phyloP scores from a whole-genome alignment of 1,140 invertebrate genomes.

The Tenebrio molitor region DNA sequence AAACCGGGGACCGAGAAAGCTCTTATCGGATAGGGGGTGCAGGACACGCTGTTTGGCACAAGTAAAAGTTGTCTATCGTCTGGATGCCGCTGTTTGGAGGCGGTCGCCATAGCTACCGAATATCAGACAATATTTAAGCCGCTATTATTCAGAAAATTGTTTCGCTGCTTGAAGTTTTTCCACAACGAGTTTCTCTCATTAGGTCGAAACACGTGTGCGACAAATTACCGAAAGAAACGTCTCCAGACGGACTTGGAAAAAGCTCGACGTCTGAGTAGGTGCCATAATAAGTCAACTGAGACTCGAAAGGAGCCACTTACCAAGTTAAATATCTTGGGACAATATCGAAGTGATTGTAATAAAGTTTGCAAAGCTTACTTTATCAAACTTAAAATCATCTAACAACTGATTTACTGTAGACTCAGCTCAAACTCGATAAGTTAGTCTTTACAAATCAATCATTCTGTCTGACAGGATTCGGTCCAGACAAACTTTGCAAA shows the following conservation, averaged over 20 bases:
- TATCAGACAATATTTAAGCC: slow-evolving; percentile 45
- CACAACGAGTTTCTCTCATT: slow-evolving; percentile 7
- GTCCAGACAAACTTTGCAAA: slow-evolving; percentile 39
- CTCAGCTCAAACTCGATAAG: slow-evolving; percentile 40
- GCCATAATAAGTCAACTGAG: background rate
- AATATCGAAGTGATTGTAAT: slow-evolving; percentile 28
- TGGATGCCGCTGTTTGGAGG: slow-evolving; percentile 41
- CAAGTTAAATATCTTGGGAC: slow-evolving; percentile 11
- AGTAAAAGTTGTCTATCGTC: slow-evolving; percentile 47
- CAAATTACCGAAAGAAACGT: background rate
- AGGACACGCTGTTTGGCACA: slow-evolving; percentile 45
- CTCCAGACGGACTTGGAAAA: background rate
- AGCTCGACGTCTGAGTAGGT: too few relatives aligned
- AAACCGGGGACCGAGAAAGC: slow-evolving; percentile 9
- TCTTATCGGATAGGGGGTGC: slow-evolving; percentile 36
- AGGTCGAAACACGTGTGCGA: background rate
- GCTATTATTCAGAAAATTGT: slow-evolving; percentile 38
- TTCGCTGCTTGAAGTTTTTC: background rate
- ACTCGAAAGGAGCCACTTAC: background rate
- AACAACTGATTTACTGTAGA: slow-evolving; percentile 43
- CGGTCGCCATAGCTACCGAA: slow-evolving; percentile 41
- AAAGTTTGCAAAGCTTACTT: slow-evolving; percentile 32
- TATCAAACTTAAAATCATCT: slow-evolving; percentile 43
- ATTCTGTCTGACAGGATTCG: slow-evolving; percentile 42
- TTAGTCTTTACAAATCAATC: slow-evolving; percentile 47